phyloP scores from a whole-genome alignment of 2,888 invertebrate genomes.

The Polia nebulosa region DNA sequence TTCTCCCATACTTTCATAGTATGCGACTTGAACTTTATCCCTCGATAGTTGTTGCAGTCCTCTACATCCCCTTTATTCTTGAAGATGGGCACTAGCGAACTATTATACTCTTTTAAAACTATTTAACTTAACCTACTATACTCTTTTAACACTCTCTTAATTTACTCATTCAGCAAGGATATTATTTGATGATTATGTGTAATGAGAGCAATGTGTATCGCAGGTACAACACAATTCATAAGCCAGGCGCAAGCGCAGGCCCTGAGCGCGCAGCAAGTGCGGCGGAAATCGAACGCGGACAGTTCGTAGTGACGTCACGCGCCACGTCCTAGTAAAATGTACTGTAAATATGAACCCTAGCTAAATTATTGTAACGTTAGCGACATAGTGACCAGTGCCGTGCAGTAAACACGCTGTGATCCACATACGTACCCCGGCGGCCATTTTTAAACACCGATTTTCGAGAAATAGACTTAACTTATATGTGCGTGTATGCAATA shows the following conservation, averaged over 20 bases:
- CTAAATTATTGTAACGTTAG: constrained; percentile 74
- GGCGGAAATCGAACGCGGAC: constrained; percentile 89
- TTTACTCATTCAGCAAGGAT: neutral
- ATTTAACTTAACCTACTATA: too few species aligned
- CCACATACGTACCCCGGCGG: constrained; percentile 72
- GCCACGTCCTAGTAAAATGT: constrained; percentile 72
- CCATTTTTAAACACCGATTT: constrained; percentile 66
- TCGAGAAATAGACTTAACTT: constrained; percentile 65
- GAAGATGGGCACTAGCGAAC: too few species aligned
- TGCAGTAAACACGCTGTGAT: constrained; percentile 73
- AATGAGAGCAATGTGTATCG: constrained; percentile 48
- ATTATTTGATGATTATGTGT: neutral
- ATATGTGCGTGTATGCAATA: constrained; percentile 56
- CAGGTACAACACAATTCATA: constrained; percentile 87
- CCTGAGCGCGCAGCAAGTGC: constrained; percentile 84
- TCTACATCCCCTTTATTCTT: too few species aligned
- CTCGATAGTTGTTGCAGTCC: too few species aligned
- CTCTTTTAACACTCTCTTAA: too few species aligned
- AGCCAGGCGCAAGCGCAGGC: constrained; percentile 85
- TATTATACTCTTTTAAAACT: too few species aligned
- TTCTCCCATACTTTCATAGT: too few species aligned
- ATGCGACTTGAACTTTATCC: too few species aligned
- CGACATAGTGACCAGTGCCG: constrained; percentile 69
- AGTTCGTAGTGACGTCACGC: constrained; percentile 83
- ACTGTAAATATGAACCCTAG: constrained; percentile 77